A percentile compares a stretch with the other conserved stretches of the same genome.
Conservation (phyloP, 2,888 invertebrate species). For the Carterocephalus palaemon region DNA sequence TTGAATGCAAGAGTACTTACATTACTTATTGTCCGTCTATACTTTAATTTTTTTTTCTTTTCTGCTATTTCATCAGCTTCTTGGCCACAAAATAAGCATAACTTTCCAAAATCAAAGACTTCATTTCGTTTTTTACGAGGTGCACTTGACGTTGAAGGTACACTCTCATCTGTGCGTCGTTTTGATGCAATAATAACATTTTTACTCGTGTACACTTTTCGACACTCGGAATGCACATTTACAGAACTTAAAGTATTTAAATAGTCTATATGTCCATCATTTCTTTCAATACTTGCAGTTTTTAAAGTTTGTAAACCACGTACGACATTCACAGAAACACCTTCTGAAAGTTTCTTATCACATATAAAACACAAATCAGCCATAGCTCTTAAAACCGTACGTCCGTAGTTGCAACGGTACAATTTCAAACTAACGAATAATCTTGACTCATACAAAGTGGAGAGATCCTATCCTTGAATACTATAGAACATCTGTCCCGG, state of each 20-base stretch:
- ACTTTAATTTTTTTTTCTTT: slow-evolving; percentile 40
- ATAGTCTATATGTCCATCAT: slow-evolving; percentile 35
- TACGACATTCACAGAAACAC: slow-evolving; percentile 35
- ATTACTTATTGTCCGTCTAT: slow-evolving; percentile 40
- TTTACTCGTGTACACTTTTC: slow-evolving; percentile 37
- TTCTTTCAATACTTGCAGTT: slow-evolving; percentile 37
- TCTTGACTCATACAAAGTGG: too few relatives aligned
- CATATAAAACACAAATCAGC: slow-evolving; percentile 38
- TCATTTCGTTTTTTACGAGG: slow-evolving; percentile 37
- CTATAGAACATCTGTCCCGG: too few relatives aligned
- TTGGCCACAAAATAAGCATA: slow-evolving; percentile 49
- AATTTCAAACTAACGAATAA: slow-evolving; percentile 33
- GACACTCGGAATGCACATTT: slow-evolving; percentile 36
- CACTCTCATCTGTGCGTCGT: slow-evolving; percentile 33
- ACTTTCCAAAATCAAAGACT: slow-evolving; percentile 38
- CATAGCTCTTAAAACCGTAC: slow-evolving; percentile 34
- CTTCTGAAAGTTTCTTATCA: slow-evolving; percentile 33
- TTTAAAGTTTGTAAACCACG: slow-evolving; percentile 37
- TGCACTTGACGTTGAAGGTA: slow-evolving; percentile 33
- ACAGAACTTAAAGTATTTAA: slow-evolving; percentile 37
- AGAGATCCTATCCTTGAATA: too few relatives aligned
- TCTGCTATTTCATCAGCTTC: slow-evolving; percentile 42
- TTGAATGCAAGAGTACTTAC: slow-evolving; percentile 44
- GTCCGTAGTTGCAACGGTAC: slow-evolving; percentile 27
- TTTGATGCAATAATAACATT: slow-evolving; percentile 35